phyloP scores from a whole-genome alignment of 2,113 vertebrate genomes.

The Oryzias curvinotus region DNA sequence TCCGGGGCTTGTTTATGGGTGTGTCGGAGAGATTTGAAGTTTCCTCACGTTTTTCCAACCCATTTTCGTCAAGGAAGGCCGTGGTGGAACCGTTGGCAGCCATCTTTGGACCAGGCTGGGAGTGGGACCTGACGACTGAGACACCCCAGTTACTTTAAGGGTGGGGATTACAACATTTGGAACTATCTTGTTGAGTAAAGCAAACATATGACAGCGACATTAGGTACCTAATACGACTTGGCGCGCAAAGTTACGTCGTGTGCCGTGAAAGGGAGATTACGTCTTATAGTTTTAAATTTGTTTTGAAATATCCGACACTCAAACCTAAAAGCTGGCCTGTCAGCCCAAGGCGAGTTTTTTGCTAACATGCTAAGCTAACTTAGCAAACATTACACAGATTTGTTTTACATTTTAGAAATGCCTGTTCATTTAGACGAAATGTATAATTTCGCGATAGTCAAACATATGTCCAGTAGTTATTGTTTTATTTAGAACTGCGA shows the following conservation, averaged over 20 bases:
- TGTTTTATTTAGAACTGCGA: background rate
- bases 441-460: background rate
- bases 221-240: slow-evolving; percentile 13
- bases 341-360: slow-evolving; percentile 72
- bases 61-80: slow-evolving; percentile 74
- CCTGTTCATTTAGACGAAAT: background rate
- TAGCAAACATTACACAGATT: slow-evolving; percentile 60
- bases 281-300: slow-evolving; percentile 38
- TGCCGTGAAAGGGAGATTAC: slow-evolving; percentile 27
- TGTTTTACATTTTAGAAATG: slow-evolving; percentile 16
- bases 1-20: slow-evolving; percentile 31
- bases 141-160: slow-evolving; percentile 71
- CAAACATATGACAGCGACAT: slow-evolving; percentile 53
- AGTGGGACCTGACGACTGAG: slow-evolving; percentile 69
- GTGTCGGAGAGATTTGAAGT: slow-evolving; percentile 57
- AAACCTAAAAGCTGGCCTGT: slow-evolving; percentile 72
- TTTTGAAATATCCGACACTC: slow-evolving; percentile 58
- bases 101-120: slow-evolving; percentile 80
- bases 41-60: slow-evolving; percentile 51
- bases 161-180: slow-evolving; percentile 70
- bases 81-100: slow-evolving; percentile 72
- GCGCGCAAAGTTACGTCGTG: background rate
- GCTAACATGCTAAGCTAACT: slow-evolving; percentile 70
- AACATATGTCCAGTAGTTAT: background rate
- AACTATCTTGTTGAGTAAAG: slow-evolving; percentile 11